Evolutionary conservation across 2,797 vertebrate genomes (phyloP), one percentile per base, ranked within the genome.

Genomic region (Loriculus beryllinus): DNA sequence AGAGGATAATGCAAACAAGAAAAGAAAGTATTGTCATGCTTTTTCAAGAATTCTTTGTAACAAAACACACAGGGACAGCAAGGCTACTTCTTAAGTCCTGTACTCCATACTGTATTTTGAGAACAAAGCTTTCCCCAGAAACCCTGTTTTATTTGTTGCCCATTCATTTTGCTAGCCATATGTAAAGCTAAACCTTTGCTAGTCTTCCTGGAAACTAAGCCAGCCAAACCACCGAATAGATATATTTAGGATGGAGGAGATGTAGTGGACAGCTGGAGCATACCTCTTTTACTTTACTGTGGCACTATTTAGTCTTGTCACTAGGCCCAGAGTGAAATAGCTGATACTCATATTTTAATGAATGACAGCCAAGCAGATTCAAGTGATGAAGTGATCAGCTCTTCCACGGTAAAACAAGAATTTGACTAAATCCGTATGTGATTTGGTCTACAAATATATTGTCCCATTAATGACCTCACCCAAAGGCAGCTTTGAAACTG

Each of bases 131-230:
- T 89, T 81, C 29, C 51, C 10, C 47, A 62, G 83, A 70, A 64
- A 40, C 42, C 33, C 45, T 52, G 23, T n/a, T 57, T 83, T 88
- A 91, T 96, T 95, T 92, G 80, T 86, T 96, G 40, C n/a, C 86
- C 23, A 2, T 93, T 89, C 69, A 69, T 62, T 89, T 94, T 95
- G 64, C 40, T 75, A 62, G 72, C 60, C n/a, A 23, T 51, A 64
- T 64, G 52, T 42, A 87, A 82, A 91, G 42, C 26, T 90, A 92
- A 91, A 90, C 56, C 56, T 94, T 80, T 93, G 37, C 52, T 91
- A 35, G 78, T 88, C 85, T 90, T 97, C 74, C 90, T 94, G 91
- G 80, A 95, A 96, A 94, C 39, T 28, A 68, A 90, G 74, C 33
- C 94, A 91, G 47, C 19, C 52, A 93, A 86, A 77, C 33, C 54